Evolutionary conservation across 1,140 invertebrate species (phyloP).

Genomic region (Apis laboriosa): DNA sequence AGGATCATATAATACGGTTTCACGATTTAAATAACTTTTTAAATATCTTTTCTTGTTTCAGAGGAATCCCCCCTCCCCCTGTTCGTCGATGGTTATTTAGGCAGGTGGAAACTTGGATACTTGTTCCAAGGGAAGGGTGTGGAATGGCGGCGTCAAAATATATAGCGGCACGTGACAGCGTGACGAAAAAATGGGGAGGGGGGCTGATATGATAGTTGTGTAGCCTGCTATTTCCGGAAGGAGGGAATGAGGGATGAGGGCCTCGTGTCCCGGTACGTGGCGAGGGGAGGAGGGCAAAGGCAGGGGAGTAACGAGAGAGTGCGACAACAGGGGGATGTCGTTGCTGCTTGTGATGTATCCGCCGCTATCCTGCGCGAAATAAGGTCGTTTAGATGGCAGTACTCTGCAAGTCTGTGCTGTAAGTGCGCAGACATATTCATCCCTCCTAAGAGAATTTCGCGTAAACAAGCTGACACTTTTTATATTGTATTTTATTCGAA

Average conservation of each 20-base stretch:
- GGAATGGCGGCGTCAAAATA: constrained; percentile 70
- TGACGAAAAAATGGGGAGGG: constrained; percentile 66
- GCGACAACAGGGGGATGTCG: constrained; percentile 51
- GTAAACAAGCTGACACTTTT: too few relatives aligned
- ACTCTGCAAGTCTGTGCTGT: constrained; percentile 19
- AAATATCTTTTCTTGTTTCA: too few relatives aligned
- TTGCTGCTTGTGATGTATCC: constrained; percentile 52
- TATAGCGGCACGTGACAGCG: constrained; percentile 69
- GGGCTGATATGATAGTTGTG: constrained; percentile 74
- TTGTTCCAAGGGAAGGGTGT: constrained; percentile 34
- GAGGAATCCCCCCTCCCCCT: background rate
- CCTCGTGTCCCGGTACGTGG: too few relatives aligned
- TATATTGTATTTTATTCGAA: too few relatives aligned
- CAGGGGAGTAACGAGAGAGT: constrained; percentile 8
- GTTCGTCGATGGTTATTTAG: constrained; percentile 3
- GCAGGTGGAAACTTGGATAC: constrained; percentile 15
- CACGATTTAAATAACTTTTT: too few relatives aligned
- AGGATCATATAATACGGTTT: too few relatives aligned
- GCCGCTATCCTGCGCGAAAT: constrained; percentile 44
- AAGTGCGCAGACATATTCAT: background rate
- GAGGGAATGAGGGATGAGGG: constrained; percentile 23
- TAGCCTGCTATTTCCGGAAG: constrained; percentile 68
- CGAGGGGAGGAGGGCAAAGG: constrained; percentile 6
- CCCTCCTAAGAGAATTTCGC: too few relatives aligned
- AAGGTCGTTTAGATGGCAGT: constrained; percentile 36